These are phyloP conservation scores for Hepsetus odoe DNA, from an alignment of 2,113 vertebrate species.

Conservation along the genomic window DNA sequence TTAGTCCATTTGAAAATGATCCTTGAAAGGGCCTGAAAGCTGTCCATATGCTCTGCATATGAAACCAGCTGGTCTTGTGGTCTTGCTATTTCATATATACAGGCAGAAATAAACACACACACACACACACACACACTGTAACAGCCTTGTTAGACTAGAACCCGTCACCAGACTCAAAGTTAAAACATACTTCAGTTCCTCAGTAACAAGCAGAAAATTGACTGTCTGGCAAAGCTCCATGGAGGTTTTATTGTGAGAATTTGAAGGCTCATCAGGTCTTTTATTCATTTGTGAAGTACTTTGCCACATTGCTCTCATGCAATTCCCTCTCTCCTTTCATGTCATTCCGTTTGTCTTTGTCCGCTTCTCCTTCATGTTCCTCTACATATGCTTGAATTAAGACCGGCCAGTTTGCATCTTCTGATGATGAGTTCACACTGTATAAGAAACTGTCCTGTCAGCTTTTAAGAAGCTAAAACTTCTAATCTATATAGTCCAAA, in stretches of 20 bases:
- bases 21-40: no score
- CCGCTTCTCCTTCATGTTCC: not conserved
- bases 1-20: no score
- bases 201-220: constrained; percentile 9
- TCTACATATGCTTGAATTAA: not conserved
- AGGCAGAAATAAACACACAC: not conserved
- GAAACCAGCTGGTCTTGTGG: not conserved
- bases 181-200: not conserved
- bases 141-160: not conserved
- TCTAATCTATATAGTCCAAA: no score
- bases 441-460: no score
- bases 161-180: not conserved
- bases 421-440: no score
- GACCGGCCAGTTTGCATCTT: not conserved
- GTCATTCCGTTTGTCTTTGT: not conserved
- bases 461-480: no score
- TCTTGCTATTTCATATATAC: not conserved
- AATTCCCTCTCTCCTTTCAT: not conserved
- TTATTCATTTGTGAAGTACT: not conserved
- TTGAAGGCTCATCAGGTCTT: not conserved
- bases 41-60: not conserved
- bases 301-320: not conserved
- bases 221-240: not conserved
- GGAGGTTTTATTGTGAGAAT: not conserved
- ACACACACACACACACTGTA: not conserved